Conservation (phyloP, 1,140 invertebrate species). For the Drosophila athabasca region DNA sequence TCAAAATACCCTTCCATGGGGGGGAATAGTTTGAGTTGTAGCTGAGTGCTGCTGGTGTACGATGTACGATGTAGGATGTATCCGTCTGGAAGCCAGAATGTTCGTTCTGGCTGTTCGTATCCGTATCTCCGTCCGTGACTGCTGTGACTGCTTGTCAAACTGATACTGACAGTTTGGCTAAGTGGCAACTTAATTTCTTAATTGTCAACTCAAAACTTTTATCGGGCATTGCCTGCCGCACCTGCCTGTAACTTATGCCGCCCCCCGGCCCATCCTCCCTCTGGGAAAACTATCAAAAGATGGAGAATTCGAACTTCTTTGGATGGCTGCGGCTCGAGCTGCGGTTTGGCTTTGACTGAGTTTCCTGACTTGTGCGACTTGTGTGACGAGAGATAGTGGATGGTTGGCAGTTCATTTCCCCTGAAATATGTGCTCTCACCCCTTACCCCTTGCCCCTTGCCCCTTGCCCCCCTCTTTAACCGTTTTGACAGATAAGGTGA, state of each 20-base stretch:
- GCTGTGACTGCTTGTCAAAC: slow-evolving; percentile 79
- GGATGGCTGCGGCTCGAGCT: slow-evolving; percentile 21
- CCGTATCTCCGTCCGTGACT: slow-evolving; percentile 27
- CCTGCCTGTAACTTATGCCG: slow-evolving; percentile 53
- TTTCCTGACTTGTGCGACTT: slow-evolving; percentile 7
- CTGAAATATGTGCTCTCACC: background rate
- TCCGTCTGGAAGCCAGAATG: background rate
- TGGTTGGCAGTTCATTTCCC: slow-evolving; percentile 42
- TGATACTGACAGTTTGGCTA: slow-evolving; percentile 81
- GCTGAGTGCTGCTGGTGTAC: background rate
- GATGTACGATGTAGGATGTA: no score
- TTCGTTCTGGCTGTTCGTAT: slow-evolving; percentile 1
- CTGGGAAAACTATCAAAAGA: slow-evolving; percentile 48
- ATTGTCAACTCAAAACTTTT: slow-evolving; percentile 83
- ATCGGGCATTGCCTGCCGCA: slow-evolving; percentile 43
- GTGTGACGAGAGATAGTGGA: slow-evolving; percentile 29
- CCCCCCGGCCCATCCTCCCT: background rate
- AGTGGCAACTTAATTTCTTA: slow-evolving; percentile 84
- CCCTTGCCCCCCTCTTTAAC: background rate
- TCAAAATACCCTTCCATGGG: background rate
- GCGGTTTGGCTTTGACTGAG: slow-evolving; percentile 57
- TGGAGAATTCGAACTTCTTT: slow-evolving; percentile 34
- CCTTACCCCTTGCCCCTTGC: background rate
- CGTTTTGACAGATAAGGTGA: slow-evolving; percentile 42
- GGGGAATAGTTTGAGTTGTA: slow-evolving; percentile 3